Evolutionary conservation across 2,888 invertebrate species (phyloP).

Genomic region (Ceramica pisi): DNA sequence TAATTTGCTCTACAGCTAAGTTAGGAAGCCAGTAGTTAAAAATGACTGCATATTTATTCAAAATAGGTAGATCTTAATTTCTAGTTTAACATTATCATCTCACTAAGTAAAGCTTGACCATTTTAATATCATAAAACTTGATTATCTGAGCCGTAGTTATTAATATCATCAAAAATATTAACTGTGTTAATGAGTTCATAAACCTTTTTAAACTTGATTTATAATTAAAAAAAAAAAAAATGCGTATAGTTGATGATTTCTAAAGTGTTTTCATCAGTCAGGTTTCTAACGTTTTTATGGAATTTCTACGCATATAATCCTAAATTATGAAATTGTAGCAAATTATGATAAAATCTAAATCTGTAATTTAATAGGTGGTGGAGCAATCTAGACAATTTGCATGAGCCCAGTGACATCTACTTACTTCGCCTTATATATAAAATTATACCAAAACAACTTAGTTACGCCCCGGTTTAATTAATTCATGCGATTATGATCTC

Average conservation of each 20-base stretch:
- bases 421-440: conserved; percentile 35
- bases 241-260: conserved; percentile 5
- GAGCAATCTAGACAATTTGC: conserved; percentile 59
- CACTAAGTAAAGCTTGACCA: conserved; percentile 6
- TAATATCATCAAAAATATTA: conserved; percentile 11
- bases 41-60: conserved; percentile 17
- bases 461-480: conserved; percentile 42
- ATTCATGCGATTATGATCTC: conserved; percentile 46
- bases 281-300: conserved; percentile 21
- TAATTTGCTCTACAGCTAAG: conserved; percentile 18
- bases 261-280: background rate
- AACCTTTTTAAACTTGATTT: conserved; percentile 2
- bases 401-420: conserved; percentile 45
- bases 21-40: background rate
- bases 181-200: conserved; percentile 15
- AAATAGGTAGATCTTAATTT: conserved; percentile 10
- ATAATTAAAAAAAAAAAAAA: conserved; percentile 11
- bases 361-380: conserved; percentile 60
- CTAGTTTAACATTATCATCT: background rate
- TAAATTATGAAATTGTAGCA: conserved; percentile 54
- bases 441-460: conserved; percentile 50
- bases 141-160: background rate
- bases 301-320: conserved; percentile 17
- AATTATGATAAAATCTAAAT: conserved; percentile 64
- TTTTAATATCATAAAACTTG: background rate